Evolutionary conservation across 1,140 invertebrate genomes (phyloP).

Genomic region (Zaprionus africanus): DNA sequence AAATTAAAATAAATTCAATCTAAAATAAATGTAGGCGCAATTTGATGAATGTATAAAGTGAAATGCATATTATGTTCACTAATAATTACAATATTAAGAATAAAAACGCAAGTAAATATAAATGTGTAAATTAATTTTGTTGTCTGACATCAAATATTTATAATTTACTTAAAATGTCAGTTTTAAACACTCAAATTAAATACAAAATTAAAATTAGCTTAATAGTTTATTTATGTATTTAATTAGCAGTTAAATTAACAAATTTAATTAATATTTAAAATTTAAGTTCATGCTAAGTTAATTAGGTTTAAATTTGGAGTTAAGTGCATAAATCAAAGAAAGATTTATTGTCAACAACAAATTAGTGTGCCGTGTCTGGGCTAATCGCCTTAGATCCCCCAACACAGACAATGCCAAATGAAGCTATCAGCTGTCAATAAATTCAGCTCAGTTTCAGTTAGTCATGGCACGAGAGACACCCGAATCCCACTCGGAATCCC

Average conservation of each 20-base stretch:
- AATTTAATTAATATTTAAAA: neutral
- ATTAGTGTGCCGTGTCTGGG: neutral
- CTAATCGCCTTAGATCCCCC: conserved; percentile 29
- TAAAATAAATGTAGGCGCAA: too few species aligned
- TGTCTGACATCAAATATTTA: too few species aligned
- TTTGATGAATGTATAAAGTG: too few species aligned
- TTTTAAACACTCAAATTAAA: too few species aligned
- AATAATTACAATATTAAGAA: too few species aligned
- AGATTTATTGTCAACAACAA: conserved; percentile 14
- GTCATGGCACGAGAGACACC: conserved; percentile 9
- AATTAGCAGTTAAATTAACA: neutral
- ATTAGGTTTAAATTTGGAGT: neutral
- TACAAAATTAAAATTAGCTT: too few species aligned
- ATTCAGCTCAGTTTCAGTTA: conserved; percentile 23
- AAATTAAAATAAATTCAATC: neutral
- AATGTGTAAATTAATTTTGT: too few species aligned
- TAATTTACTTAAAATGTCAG: too few species aligned
- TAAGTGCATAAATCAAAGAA: conserved; percentile 12
- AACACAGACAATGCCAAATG: conserved; percentile 28
- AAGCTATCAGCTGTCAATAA: conserved; percentile 63
- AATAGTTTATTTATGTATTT: too few species aligned
- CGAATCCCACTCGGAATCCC: conserved; percentile 8
- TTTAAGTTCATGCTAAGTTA: neutral
- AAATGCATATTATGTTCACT: too few species aligned
- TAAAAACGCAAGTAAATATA: too few species aligned